Evolutionary conservation across 2,888 invertebrate species (phyloP), one percentile per base, ranked within the genome.

Genomic region (Periphyllus acericola): DNA sequence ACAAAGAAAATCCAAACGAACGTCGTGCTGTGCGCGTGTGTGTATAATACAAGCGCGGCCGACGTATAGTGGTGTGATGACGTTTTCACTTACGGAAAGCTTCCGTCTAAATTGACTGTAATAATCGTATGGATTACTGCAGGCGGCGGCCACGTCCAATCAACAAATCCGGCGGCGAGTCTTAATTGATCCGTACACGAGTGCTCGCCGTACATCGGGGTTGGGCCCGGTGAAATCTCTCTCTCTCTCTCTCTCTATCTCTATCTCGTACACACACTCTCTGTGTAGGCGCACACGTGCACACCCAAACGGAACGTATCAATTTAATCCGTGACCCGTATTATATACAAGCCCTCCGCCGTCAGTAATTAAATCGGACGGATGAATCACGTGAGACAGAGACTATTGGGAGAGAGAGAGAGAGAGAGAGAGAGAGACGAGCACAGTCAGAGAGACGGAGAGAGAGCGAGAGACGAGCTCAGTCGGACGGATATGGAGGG

Each of bases 301-400:
- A 25, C 4, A 71, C 46, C 66, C 71, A 36, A 55, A 86, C 86
- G 86, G 80, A 86, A 86, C 86, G 79, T 86, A 86, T 86, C 86
- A 86, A 86, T 86, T 86, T 86, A 80, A 79, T 80, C 75, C 86
- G 71, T 86, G 86, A 86, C 86, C 86, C 86, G 79, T 86, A 86
- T 80, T 55, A 83, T 11, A 55, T 32, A 29, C 82, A 52, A 25
- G 60, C 60, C 60, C 60, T 52, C 60, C 55, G 34, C 36, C 21
- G 46, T 25, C 84, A 36, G 86, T 86, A 86, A 86, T 86, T 86
- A 86, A 86, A 86, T 86, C 76, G 79, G 86, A 86, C 80, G 52
- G 36, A 80, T 68, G 80, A 86, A 80, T 86, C 86, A 72, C 86
- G 79, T 36, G 74, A 36, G 72, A 86, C 52, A 55, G 34, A 81